Conservation (phyloP, 2,888 invertebrate genomes). For the Heteropelma amictum region DNA sequence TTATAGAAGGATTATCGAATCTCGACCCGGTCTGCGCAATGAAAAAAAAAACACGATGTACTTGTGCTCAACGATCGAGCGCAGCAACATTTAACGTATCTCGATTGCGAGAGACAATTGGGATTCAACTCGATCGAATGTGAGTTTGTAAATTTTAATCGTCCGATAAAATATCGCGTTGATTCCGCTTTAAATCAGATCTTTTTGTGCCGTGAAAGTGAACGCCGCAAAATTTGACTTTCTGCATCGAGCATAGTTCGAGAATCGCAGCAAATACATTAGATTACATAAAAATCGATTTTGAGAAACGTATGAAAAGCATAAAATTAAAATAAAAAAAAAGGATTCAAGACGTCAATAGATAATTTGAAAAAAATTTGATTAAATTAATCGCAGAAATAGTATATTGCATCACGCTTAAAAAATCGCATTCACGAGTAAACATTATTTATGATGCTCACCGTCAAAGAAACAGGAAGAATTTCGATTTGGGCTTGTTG, state of each 20-base stretch:
- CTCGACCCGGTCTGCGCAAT: constrained; percentile 56
- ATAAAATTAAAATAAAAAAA: constrained; percentile 29
- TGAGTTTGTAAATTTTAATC: constrained; percentile 40
- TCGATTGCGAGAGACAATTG: constrained; percentile 30
- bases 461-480: constrained; percentile 80
- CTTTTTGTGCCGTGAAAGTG: constrained; percentile 47
- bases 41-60: constrained; percentile 53
- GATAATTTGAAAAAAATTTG: constrained; percentile 49
- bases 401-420: constrained; percentile 53
- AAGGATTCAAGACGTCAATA: constrained; percentile 31
- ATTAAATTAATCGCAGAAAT: constrained; percentile 40
- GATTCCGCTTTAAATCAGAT: constrained; percentile 47
- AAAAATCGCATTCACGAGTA: constrained; percentile 2
- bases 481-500: constrained; percentile 84
- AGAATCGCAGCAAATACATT: constrained; percentile 52
- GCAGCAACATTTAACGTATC: constrained; percentile 41
- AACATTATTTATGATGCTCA: constrained; percentile 49
- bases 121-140: constrained; percentile 30
- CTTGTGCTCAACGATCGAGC: constrained; percentile 53
- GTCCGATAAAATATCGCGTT: constrained; percentile 21
- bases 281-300: constrained; percentile 36
- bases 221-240: constrained; percentile 39
- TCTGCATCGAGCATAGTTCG: constrained; percentile 54
- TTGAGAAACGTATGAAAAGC: constrained; percentile 3
- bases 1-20: constrained; percentile 49